phyloP scores from a whole-genome alignment of 2,888 invertebrate species.

The Ophion slaviceki region DNA sequence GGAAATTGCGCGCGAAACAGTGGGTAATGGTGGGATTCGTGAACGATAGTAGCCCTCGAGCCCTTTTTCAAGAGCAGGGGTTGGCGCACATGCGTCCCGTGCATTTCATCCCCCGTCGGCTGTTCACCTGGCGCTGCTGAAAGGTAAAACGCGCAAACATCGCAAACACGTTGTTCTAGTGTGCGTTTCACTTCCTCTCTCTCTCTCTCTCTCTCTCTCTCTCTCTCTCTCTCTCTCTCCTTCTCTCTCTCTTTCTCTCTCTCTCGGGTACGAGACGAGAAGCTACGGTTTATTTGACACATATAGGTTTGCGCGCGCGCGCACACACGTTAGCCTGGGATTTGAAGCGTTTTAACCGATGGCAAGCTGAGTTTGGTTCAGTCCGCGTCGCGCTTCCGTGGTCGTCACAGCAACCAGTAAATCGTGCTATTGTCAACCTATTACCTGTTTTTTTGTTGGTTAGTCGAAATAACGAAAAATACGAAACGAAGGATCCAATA shows the following conservation, averaged over 20 bases:
- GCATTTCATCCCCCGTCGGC: constrained; percentile 20
- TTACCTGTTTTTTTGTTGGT: neutral
- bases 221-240: constrained; percentile 37
- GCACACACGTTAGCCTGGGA: constrained; percentile 70
- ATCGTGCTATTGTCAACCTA: constrained; percentile 15
- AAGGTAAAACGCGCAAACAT: constrained; percentile 38
- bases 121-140: constrained; percentile 26
- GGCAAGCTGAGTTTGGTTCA: constrained; percentile 72
- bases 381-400: constrained; percentile 73
- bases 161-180: constrained; percentile 13
- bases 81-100: constrained; percentile 25
- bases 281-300: constrained; percentile 62
- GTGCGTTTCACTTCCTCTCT: constrained; percentile 30
- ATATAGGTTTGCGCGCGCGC: constrained; percentile 57
- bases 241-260: constrained; percentile 11
- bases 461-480: neutral
- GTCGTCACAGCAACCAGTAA: constrained; percentile 59
- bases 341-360: constrained; percentile 72
- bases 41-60: neutral
- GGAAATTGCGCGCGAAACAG: constrained; percentile 6
- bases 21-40: neutral
- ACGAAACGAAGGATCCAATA: neutral
- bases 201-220: constrained; percentile 20
- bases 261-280: neutral
- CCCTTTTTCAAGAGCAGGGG: constrained; percentile 1